These are phyloP conservation scores for Aeoliscus strigatus DNA, from an alignment of 2,797 vertebrate genomes.

Conservation along the genomic window DNA sequence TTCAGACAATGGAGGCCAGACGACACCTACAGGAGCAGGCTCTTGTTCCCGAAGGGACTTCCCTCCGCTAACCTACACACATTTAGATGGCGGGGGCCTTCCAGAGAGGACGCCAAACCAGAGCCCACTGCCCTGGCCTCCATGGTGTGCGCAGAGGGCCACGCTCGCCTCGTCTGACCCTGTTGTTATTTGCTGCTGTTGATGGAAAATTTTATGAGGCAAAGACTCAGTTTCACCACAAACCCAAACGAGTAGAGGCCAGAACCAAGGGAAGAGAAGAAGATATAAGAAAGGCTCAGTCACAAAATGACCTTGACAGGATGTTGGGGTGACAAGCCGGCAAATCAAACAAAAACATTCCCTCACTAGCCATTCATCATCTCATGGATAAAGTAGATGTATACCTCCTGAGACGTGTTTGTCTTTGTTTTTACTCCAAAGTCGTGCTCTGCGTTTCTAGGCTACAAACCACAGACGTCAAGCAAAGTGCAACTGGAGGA, in stretches of 20 bases:
- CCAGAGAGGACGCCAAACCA: slow-evolving; percentile 31
- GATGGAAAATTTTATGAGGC: slow-evolving; percentile 74
- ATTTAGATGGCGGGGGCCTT: slow-evolving; percentile 27
- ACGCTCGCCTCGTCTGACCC: slow-evolving; percentile 59
- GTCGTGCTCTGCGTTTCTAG: slow-evolving; percentile 21
- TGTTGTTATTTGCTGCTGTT: slow-evolving; percentile 74
- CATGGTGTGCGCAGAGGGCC: slow-evolving; percentile 35
- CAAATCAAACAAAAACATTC: slow-evolving; percentile 15
- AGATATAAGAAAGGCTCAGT: slow-evolving; percentile 10
- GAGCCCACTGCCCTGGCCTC: slow-evolving; percentile 35
- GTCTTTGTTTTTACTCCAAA: slow-evolving; percentile 15
- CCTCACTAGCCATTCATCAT: slow-evolving; percentile 10
- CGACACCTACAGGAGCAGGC: slow-evolving; percentile 21
- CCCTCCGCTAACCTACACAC: slow-evolving; percentile 19
- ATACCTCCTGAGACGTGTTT: slow-evolving; percentile 17
- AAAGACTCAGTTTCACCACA: slow-evolving; percentile 67
- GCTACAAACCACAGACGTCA: slow-evolving; percentile 49
- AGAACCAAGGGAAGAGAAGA: slow-evolving; percentile 36
- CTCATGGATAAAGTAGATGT: background rate
- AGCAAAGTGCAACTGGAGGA: slow-evolving; percentile 51
- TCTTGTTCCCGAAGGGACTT: slow-evolving; percentile 9
- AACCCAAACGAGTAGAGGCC: slow-evolving; percentile 52
- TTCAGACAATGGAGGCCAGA: slow-evolving; percentile 39
- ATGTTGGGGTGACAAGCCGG: slow-evolving; percentile 17
- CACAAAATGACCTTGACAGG: slow-evolving; percentile 31